phyloP scores from a whole-genome alignment of 2,797 vertebrate species.

The Gouania willdenowi region DNA sequence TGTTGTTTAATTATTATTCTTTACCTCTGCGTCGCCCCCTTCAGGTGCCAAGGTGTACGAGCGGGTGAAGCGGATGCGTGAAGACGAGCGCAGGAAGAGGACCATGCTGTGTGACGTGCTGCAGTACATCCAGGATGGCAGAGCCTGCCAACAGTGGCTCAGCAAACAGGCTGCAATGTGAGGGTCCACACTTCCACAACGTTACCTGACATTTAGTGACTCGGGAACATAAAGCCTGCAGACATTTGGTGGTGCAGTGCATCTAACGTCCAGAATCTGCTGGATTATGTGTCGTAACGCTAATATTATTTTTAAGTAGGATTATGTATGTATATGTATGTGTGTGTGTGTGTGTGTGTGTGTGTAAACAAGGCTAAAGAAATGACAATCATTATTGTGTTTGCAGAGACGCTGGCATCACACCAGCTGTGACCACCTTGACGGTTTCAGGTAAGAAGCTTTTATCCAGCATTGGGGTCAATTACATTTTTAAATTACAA shows the following conservation, averaged over 20 bases:
- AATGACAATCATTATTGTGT: constrained; percentile 27
- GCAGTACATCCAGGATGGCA: constrained; percentile 94
- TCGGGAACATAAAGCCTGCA: constrained; percentile 22
- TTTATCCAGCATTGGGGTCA: constrained; percentile 11
- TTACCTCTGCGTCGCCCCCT: background rate
- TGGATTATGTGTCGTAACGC: constrained; percentile 32
- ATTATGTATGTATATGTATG: constrained; percentile 1
- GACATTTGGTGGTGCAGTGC: constrained; percentile 8
- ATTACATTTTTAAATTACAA: no score
- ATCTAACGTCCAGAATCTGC: constrained; percentile 4
- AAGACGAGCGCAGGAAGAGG: constrained; percentile 90
- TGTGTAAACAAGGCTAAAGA: constrained; percentile 7
- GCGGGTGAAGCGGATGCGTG: constrained; percentile 83
- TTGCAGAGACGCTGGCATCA: constrained; percentile 91
- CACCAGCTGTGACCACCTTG: constrained; percentile 84
- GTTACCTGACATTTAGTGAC: constrained; percentile 24
- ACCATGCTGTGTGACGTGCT: constrained; percentile 93
- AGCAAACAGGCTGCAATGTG: constrained; percentile 96
- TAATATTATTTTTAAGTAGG: no score
- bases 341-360: background rate
- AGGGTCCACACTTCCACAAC: constrained; percentile 34
- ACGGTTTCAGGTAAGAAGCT: constrained; percentile 85
- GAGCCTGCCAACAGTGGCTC: constrained; percentile 97
- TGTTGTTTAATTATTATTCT: no score
- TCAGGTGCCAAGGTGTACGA: constrained; percentile 93